phyloP scores from a whole-genome alignment of 2,888 invertebrate species.

The Cryptosula pallasiana region DNA sequence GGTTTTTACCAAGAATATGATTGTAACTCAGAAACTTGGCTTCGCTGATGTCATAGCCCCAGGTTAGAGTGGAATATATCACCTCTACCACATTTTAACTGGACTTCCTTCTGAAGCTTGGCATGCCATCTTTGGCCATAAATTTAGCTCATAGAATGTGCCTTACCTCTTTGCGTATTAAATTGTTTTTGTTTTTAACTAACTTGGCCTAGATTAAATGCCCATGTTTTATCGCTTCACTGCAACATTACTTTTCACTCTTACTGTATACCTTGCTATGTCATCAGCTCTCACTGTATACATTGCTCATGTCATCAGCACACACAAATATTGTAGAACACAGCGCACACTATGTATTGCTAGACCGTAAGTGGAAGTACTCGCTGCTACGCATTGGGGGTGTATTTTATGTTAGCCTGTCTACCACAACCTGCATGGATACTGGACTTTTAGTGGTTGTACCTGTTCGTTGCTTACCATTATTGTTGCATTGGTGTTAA shows the following conservation, averaged over 20 bases:
- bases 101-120: not conserved
- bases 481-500: not conserved
- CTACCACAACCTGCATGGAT: too few species aligned
- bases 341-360: constrained; percentile 9
- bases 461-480: too few species aligned
- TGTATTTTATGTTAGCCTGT: too few species aligned
- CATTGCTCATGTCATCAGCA: too few species aligned
- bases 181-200: not conserved
- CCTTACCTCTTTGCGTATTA: not conserved
- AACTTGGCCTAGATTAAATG: not conserved
- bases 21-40: constrained; percentile 79
- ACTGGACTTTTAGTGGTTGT: too few species aligned
- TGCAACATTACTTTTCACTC: too few species aligned
- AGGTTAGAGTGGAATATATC: constrained; percentile 55
- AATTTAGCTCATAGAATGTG: too few species aligned
- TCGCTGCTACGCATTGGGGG: too few species aligned
- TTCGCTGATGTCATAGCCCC: constrained; percentile 95
- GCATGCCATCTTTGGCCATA: too few species aligned
- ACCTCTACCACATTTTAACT: not conserved
- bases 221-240: not conserved
- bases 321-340: not conserved
- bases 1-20: constrained; percentile 69
- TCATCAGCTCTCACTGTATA: too few species aligned
- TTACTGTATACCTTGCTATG: too few species aligned
- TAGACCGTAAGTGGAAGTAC: constrained; percentile 9